Conservation (phyloP, 2,113 vertebrate species). For the Macheiramphus alcinus region DNA sequence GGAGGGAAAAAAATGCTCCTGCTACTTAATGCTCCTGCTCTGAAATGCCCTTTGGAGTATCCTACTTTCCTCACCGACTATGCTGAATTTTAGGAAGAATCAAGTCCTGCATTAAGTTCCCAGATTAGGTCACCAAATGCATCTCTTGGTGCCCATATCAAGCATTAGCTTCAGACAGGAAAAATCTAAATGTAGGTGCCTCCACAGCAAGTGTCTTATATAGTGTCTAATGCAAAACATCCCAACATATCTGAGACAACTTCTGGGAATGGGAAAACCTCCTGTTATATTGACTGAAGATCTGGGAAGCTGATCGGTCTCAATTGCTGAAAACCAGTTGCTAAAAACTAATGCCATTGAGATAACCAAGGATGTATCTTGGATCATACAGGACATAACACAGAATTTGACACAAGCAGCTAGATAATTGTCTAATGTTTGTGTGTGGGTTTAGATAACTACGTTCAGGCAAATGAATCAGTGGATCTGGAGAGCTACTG, state of each 20-base stretch:
- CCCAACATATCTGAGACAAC: neutral
- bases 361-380: neutral
- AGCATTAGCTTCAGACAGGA: neutral
- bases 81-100: neutral
- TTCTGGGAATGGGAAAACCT: neutral
- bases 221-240: neutral
- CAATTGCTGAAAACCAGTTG: neutral
- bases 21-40: neutral
- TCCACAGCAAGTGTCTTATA: neutral
- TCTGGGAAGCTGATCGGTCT: neutral
- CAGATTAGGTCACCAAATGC: neutral
- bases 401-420: neutral
- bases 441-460: neutral
- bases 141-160: neutral
- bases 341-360: neutral
- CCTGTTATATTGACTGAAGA: neutral
- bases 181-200: neutral
- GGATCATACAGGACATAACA: neutral
- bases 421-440: neutral
- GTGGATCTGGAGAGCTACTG: neutral
- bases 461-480: neutral
- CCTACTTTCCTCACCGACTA: neutral
- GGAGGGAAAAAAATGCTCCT: neutral
- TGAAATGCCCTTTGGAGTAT: neutral
- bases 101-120: neutral